Conservation (phyloP, 2,888 invertebrate species). For the Protonemura montana region DNA sequence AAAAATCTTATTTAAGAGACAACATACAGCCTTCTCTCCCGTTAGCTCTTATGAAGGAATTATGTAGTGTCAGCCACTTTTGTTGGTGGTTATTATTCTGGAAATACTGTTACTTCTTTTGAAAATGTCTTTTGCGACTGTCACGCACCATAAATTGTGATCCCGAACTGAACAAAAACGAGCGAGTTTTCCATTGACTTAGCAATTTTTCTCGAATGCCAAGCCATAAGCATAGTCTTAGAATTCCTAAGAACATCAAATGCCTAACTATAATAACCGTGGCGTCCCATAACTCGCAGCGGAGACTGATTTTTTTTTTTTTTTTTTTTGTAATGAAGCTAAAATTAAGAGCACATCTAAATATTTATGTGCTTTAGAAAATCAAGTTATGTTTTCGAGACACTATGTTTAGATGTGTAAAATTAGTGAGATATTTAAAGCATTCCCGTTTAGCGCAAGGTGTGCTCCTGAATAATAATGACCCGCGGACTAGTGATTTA, state of each 20-base stretch:
- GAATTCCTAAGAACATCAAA: background rate
- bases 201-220: no score
- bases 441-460: background rate
- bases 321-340: background rate
- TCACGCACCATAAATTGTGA: no score
- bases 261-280: background rate
- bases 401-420: background rate
- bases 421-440: background rate
- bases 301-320: background rate
- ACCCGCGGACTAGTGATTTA: background rate
- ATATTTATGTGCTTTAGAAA: constrained; percentile 5
- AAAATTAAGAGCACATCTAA: background rate
- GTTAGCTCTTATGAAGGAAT: no score
- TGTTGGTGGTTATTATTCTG: no score
- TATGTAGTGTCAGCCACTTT: no score
- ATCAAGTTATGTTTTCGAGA: background rate
- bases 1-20: no score
- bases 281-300: background rate
- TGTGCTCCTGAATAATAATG: background rate
- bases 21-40: no score
- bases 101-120: no score
- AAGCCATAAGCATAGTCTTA: no score
- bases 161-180: no score
- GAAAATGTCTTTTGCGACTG: no score
- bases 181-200: no score